Conservation (phyloP, 2,888 invertebrate species). For the Camponotus fellah region DNA sequence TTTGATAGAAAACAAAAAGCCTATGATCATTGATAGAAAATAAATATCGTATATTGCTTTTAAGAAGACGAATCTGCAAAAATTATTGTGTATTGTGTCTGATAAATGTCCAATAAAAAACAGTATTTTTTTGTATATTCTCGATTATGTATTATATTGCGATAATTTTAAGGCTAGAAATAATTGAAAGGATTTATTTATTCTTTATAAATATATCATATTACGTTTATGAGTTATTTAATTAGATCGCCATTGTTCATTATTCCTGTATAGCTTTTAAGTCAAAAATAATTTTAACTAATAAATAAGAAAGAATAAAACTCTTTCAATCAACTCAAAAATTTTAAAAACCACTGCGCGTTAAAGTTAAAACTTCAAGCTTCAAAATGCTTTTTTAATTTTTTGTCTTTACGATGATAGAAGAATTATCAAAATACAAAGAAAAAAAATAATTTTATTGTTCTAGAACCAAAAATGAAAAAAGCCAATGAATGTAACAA, state of each 20-base stretch:
- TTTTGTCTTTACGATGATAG: no score
- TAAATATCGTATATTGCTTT: not conserved
- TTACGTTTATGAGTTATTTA: not conserved
- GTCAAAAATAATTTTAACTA: not conserved
- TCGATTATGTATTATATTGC: not conserved
- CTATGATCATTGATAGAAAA: constrained; percentile 49
- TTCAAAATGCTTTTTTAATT: no score
- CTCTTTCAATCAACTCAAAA: no score
- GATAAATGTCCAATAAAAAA: not conserved
- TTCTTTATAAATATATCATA: not conserved
- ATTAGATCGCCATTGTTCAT: not conserved
- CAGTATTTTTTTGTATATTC: not conserved
- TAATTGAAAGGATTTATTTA: not conserved
- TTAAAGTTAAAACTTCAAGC: no score
- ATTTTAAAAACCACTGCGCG: no score
- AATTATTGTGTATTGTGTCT: not conserved
- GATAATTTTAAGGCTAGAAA: not conserved
- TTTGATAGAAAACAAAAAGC: constrained; percentile 65
- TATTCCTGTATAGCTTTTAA: not conserved
- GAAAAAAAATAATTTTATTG: no score
- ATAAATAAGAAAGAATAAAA: not conserved
- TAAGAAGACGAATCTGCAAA: not conserved
- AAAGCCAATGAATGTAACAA: no score
- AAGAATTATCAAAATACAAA: no score
- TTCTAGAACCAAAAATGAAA: no score